Conservation (phyloP, 2,797 vertebrate species). For the Lindbergichthys nudifrons region DNA sequence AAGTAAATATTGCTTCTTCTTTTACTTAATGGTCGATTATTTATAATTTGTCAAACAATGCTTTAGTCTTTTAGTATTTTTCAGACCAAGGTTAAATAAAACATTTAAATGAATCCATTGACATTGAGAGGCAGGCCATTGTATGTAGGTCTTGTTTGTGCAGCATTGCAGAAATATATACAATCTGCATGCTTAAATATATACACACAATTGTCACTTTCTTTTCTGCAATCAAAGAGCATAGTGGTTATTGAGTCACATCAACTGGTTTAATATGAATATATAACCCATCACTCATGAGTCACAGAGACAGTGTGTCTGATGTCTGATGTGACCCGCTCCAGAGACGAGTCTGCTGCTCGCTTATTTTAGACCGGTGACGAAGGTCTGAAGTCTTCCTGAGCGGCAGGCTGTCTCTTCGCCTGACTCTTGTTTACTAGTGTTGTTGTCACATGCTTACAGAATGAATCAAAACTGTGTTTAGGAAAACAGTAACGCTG, state of each 20-base stretch:
- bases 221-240: constrained; percentile 16
- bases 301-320: constrained; percentile 24
- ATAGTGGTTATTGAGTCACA: background rate
- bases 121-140: background rate
- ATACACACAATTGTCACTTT: background rate
- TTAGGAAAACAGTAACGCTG: background rate
- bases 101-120: background rate
- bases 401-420: constrained; percentile 20
- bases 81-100: background rate
- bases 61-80: background rate
- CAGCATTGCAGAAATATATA: no score
- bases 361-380: constrained; percentile 25
- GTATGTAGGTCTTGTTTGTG: no score
- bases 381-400: constrained; percentile 26
- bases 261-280: background rate
- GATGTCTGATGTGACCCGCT: constrained; percentile 20
- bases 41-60: background rate
- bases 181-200: background rate
- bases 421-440: constrained; percentile 25
- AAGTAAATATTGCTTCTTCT: no score
- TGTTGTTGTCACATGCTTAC: background rate
- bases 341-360: background rate
- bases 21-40: background rate
- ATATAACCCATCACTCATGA: background rate
- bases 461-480: background rate